phyloP scores from a whole-genome alignment of 64 coral and sea anemone genomes.

The Astreopora myriophthalma region DNA sequence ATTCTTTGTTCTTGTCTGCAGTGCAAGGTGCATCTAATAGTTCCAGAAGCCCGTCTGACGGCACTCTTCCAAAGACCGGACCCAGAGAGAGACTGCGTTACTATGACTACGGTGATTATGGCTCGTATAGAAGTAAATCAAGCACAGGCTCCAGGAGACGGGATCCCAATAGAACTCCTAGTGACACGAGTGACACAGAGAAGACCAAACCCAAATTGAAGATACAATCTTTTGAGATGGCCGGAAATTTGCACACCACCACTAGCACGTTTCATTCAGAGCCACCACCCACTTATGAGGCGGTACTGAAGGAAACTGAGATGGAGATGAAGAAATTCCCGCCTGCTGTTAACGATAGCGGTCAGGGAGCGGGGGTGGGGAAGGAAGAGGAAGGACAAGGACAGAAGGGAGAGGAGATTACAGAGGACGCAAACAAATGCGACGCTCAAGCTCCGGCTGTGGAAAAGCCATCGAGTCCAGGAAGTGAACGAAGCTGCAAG shows the following conservation, averaged over 20 bases:
- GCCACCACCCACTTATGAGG: constrained; percentile 86
- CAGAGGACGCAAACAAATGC: constrained; percentile 10
- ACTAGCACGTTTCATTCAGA: constrained; percentile 80
- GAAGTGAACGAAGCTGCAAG: constrained; percentile 86
- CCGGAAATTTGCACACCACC: constrained; percentile 55
- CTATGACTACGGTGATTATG: neutral
- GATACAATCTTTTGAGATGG: constrained; percentile 91
- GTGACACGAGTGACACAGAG: constrained; percentile 33
- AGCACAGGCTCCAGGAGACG: constrained; percentile 7
- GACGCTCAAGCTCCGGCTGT: neutral
- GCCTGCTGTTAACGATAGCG: neutral
- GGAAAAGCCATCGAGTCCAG: constrained; percentile 61
- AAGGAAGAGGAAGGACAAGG: constrained; percentile 38
- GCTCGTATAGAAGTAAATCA: constrained; percentile 39
- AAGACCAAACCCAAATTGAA: constrained; percentile 70
- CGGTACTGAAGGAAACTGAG: constrained; percentile 67
- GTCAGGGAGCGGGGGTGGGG: neutral
- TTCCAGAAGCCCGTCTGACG: constrained; percentile 48
- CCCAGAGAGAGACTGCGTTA: constrained; percentile 46
- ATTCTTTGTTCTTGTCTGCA: neutral
- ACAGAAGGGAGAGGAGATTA: constrained; percentile 32
- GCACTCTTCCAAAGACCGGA: constrained; percentile 36
- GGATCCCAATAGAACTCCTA: constrained; percentile 39
- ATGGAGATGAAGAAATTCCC: constrained; percentile 49
- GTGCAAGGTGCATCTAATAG: neutral